These are phyloP conservation scores for Iguana delicatissima DNA, from an alignment of 2,797 vertebrate species.

Conservation along the genomic window DNA sequence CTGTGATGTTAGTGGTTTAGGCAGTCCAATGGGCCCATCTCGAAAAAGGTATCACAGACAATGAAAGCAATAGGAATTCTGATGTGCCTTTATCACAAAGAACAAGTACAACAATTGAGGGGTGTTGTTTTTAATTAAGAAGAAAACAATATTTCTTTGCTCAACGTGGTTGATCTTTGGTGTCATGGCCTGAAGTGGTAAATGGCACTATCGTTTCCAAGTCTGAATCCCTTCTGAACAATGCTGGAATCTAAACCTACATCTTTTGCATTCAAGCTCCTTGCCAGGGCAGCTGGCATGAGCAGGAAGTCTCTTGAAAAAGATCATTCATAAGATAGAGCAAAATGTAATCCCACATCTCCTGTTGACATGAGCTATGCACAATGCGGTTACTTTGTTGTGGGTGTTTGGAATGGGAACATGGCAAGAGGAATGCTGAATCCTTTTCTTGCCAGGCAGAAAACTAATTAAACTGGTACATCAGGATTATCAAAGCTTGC, in stretches of 20 bases:
- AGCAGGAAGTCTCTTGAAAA: slow-evolving; percentile 64
- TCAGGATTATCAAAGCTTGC: background rate
- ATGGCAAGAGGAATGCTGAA: background rate
- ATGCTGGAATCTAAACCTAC: background rate
- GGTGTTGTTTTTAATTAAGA: too few species aligned
- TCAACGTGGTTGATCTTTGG: background rate
- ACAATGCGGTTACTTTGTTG: slow-evolving; percentile 40
- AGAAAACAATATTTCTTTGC: background rate
- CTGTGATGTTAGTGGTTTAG: too few species aligned
- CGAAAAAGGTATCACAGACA: background rate
- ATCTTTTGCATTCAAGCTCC: background rate
- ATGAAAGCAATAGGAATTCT: background rate
- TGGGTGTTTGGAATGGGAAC: slow-evolving; percentile 52
- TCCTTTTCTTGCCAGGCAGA: background rate
- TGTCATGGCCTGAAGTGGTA: background rate
- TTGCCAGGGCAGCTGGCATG: background rate
- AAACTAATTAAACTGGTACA: slow-evolving; percentile 21
- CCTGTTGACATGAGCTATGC: slow-evolving; percentile 38
- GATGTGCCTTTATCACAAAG: background rate
- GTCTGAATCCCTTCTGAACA: background rate
- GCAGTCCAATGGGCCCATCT: background rate
- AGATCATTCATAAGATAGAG: slow-evolving; percentile 53
- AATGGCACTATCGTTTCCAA: background rate
- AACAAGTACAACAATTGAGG: background rate
- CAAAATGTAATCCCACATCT: slow-evolving; percentile 48